Conservation (phyloP, 2,888 invertebrate species). For the Spodoptera littoralis region DNA sequence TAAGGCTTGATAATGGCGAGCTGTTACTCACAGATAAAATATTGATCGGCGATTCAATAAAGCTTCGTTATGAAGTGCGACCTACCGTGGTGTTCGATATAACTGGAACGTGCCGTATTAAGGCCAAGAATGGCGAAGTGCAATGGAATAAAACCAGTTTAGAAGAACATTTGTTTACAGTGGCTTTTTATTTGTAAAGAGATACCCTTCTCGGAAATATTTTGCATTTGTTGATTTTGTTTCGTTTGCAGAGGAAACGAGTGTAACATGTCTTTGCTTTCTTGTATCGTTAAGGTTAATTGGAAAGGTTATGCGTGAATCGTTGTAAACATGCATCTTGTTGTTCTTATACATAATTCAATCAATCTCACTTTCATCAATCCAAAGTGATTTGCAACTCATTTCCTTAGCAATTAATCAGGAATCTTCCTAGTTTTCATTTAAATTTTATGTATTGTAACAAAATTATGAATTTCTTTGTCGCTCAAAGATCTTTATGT, state of each 20-base stretch:
- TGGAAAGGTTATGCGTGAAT: conserved; percentile 30
- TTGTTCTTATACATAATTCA: conserved; percentile 30
- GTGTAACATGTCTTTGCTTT: conserved; percentile 15
- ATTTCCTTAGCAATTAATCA: conserved; percentile 18
- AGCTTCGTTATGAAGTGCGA: conserved; percentile 65
- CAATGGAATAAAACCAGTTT: conserved; percentile 49
- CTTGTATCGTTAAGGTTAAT: conserved; percentile 30
- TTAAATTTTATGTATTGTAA: background rate
- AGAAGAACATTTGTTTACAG: conserved; percentile 31
- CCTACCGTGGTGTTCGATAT: conserved; percentile 54
- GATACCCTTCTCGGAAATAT: conserved; percentile 5
- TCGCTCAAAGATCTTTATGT: conserved; percentile 8
- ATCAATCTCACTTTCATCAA: conserved; percentile 23
- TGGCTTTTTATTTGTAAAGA: conserved; percentile 1
- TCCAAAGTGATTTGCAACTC: conserved; percentile 8
- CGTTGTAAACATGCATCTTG: conserved; percentile 34
- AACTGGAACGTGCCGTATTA: conserved; percentile 71
- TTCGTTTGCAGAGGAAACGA: conserved; percentile 3
- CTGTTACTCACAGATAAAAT: conserved; percentile 66
- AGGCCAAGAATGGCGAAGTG: conserved; percentile 62
- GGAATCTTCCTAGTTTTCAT: background rate
- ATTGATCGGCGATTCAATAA: conserved; percentile 73
- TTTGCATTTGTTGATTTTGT: conserved; percentile 17
- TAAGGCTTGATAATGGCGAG: conserved; percentile 62
- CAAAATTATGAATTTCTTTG: conserved; percentile 2